Percentiles rank a stretch among this genome's conserved stretches.
phyloP scores from a whole-genome alignment of 2,113 vertebrate genomes.

The Mellivora capensis region DNA sequence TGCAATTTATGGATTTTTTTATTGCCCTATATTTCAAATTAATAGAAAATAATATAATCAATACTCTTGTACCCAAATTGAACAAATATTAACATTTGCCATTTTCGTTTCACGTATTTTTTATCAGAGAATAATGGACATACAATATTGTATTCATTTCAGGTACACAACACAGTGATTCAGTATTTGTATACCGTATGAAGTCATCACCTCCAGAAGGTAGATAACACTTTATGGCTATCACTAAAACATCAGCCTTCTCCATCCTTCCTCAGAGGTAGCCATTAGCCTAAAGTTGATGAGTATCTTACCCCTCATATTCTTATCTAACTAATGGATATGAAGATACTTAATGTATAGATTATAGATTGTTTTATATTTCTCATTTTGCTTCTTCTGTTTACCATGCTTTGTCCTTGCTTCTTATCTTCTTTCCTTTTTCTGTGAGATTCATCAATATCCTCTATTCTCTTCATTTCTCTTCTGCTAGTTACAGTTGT shows the following conservation, averaged over 20 bases:
- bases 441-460: background rate
- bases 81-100: background rate
- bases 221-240: background rate
- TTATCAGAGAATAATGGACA: background rate
- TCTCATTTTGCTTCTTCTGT: background rate
- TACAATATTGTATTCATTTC: background rate
- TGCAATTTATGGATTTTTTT: background rate
- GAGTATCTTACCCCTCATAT: accelerated
- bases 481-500: background rate
- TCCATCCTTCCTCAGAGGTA: background rate
- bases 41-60: background rate
- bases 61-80: background rate
- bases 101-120: background rate
- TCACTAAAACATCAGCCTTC: background rate
- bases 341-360: background rate
- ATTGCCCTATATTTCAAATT: background rate
- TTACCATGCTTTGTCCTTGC: background rate
- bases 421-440: background rate
- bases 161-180: background rate
- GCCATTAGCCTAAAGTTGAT: background rate
- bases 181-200: background rate
- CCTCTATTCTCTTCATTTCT: background rate
- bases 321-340: background rate
- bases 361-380: background rate
- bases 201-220: background rate